phyloP scores from a whole-genome alignment of 92 coral and sea anemone species.

The Umimayanthus kanabou region DNA sequence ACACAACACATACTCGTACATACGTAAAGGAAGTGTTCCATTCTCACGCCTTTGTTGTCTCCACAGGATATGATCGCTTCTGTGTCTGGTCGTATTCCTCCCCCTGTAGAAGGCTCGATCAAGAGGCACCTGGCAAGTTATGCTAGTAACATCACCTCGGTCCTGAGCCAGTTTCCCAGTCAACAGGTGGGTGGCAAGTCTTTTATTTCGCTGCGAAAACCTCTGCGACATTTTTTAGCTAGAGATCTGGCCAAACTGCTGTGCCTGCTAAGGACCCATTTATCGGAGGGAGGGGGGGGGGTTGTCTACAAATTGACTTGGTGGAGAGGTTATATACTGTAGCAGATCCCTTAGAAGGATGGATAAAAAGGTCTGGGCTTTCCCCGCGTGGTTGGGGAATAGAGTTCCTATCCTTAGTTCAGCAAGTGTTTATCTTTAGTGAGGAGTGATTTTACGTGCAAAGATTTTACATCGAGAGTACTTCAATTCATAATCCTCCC shows the following conservation, averaged over 20 bases:
- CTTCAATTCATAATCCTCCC: background rate
- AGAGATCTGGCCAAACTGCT: too few species aligned
- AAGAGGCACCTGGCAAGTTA: constrained; percentile 85
- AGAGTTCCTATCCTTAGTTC: background rate
- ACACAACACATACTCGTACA: background rate
- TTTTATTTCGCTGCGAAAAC: background rate
- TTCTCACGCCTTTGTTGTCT: background rate
- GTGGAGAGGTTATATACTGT: background rate
- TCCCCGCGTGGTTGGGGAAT: background rate
- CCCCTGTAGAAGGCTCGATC: constrained; percentile 80
- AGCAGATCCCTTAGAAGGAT: background rate
- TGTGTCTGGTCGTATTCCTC: constrained; percentile 91
- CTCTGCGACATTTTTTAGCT: background rate
- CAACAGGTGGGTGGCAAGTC: constrained; percentile 68
- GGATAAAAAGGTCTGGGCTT: background rate
- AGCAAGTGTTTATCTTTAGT: background rate
- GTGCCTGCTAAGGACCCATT: background rate
- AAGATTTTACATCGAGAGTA: background rate
- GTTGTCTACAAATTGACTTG: too few species aligned
- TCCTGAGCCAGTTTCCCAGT: constrained; percentile 95
- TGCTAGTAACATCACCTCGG: constrained; percentile 94
- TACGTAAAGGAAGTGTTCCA: too few species aligned
- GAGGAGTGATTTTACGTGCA: background rate
- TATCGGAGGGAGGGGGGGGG: too few species aligned
- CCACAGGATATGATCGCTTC: constrained; percentile 89